Conservation (phyloP, 2,113 vertebrate species). For the Antigone vipio region DNA sequence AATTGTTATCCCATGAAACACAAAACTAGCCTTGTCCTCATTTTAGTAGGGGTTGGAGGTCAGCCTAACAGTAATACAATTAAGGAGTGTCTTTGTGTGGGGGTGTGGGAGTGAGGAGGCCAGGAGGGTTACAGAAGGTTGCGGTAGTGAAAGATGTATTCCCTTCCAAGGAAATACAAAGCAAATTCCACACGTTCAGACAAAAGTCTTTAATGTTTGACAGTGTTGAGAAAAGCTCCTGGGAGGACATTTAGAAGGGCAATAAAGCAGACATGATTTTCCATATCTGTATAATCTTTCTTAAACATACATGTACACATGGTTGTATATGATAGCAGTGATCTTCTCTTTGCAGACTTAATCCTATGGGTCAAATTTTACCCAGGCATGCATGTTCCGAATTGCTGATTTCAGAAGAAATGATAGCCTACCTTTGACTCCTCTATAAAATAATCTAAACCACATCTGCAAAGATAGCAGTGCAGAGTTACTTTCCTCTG, state of each 20-base stretch:
- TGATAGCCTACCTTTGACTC: background rate
- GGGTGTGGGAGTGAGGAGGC: slow-evolving; percentile 77
- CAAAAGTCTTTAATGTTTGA: slow-evolving; percentile 68
- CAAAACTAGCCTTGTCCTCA: slow-evolving; percentile 93
- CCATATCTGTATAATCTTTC: slow-evolving; percentile 25
- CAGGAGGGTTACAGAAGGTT: slow-evolving; percentile 71
- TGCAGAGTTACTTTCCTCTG: background rate
- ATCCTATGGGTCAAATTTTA: background rate
- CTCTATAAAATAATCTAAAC: slow-evolving; percentile 15
- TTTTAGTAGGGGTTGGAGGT: slow-evolving; percentile 88
- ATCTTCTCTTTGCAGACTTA: background rate
- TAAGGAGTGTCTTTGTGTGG: slow-evolving; percentile 81
- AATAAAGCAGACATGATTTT: slow-evolving; percentile 66
- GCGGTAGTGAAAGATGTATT: slow-evolving; percentile 69
- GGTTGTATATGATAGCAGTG: background rate
- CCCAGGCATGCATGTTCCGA: background rate
- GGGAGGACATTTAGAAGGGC: slow-evolving; percentile 65
- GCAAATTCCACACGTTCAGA: slow-evolving; percentile 68
- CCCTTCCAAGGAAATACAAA: slow-evolving; percentile 74
- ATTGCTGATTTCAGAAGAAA: slow-evolving; percentile 23
- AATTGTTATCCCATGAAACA: slow-evolving; percentile 96
- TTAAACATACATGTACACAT: slow-evolving; percentile 27
- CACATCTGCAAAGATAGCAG: background rate
- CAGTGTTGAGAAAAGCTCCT: slow-evolving; percentile 62
- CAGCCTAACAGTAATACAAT: slow-evolving; percentile 86